These are phyloP conservation scores for Xestia rhomboidea DNA, from an alignment of 2,888 invertebrate species.

Conservation along the genomic window DNA sequence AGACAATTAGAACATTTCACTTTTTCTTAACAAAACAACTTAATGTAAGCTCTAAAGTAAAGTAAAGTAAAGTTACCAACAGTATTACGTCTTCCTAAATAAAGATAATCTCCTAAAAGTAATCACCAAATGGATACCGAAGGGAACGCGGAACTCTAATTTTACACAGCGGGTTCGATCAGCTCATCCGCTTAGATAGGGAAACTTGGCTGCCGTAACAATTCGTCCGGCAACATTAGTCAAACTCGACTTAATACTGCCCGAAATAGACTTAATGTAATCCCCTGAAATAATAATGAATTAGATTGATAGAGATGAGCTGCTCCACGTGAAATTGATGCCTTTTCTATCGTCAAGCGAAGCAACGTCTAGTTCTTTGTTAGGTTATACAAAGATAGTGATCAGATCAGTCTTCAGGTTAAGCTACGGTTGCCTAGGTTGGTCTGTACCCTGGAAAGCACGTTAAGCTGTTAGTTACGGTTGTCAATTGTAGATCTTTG, in stretches of 20 bases:
- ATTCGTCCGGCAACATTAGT: constrained; percentile 59
- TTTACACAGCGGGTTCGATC: constrained; percentile 59
- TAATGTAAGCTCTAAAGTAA: constrained; percentile 27
- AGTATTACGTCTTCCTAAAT: constrained; percentile 50
- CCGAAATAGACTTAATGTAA: constrained; percentile 65
- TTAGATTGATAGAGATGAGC: constrained; percentile 55
- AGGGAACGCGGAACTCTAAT: constrained; percentile 58
- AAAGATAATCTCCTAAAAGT: constrained; percentile 58
- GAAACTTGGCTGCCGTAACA: constrained; percentile 60
- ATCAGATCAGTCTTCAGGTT: too few species aligned
- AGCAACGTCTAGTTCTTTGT: not conserved
- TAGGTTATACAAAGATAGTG: too few species aligned
- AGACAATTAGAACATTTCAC: not conserved
- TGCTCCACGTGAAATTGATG: constrained; percentile 52
- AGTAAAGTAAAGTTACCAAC: constrained; percentile 39
- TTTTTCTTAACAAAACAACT: constrained; percentile 41
- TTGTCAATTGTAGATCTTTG: too few species aligned
- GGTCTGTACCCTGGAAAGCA: too few species aligned
- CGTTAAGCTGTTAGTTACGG: too few species aligned
- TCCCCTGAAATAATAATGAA: constrained; percentile 64
- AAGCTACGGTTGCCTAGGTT: too few species aligned
- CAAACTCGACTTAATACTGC: constrained; percentile 61
- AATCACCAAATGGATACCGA: constrained; percentile 59
- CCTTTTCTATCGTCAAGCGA: not conserved
- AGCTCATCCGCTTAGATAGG: constrained; percentile 62